These are phyloP conservation scores for Aspidiotus rigidus DNA, from an alignment of 2,888 invertebrate species.

Conservation along the genomic window DNA sequence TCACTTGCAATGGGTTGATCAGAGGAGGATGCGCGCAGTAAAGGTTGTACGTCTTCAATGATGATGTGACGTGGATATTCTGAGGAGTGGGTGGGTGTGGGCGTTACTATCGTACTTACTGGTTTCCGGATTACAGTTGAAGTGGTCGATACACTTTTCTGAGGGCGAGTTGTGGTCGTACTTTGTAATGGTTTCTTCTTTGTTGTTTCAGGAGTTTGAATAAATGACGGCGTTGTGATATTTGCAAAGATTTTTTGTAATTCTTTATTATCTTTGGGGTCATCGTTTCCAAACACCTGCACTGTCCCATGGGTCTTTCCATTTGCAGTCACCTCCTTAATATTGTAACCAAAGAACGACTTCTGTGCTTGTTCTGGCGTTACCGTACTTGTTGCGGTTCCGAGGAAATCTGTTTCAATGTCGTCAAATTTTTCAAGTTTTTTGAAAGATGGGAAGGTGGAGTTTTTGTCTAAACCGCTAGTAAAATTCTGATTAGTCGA, in stretches of 20 bases:
- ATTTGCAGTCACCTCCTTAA: conserved; percentile 21
- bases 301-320: conserved; percentile 22
- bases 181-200: not conserved
- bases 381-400: not conserved
- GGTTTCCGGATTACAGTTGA: not conserved
- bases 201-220: not conserved
- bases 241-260: not conserved
- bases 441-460: not conserved
- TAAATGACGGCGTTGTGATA: not conserved
- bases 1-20: not conserved
- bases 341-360: conserved; percentile 19
- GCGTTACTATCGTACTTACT: not conserved
- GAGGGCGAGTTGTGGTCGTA: not conserved
- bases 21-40: too few species aligned
- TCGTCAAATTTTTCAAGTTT: conserved; percentile 1
- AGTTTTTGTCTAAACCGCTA: not conserved
- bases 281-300: conserved; percentile 24
- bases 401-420: not conserved
- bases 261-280: conserved; percentile 7
- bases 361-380: not conserved
- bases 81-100: not conserved
- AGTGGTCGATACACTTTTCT: not conserved
- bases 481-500: not conserved
- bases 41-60: not conserved
- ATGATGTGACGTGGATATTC: conserved; percentile 7